Conservation (phyloP, 2,797 vertebrate species). For the Pachyuromys duprasi region DNA sequence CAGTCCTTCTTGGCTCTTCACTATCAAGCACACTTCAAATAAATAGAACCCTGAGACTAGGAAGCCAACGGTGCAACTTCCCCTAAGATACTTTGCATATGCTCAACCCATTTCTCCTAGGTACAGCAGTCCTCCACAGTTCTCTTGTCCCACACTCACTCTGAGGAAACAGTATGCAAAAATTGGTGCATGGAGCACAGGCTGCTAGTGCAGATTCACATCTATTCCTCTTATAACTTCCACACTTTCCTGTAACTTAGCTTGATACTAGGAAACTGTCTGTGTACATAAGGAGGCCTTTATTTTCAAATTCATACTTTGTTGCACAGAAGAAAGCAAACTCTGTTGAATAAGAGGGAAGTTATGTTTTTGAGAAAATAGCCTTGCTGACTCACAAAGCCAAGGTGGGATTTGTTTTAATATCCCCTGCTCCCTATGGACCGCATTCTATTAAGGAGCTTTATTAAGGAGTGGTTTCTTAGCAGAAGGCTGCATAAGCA, state of each 20-base stretch:
- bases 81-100: not conserved
- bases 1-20: not conserved
- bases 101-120: not conserved
- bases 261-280: not conserved
- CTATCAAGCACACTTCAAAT: not conserved
- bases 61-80: not conserved
- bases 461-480: not conserved
- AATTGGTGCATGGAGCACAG: accelerated
- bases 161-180: not conserved
- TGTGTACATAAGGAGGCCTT: not conserved
- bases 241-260: not conserved
- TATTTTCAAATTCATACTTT: not conserved
- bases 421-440: not conserved
- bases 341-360: not conserved
- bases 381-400: not conserved
- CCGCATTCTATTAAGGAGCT: not conserved
- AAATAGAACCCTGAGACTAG: not conserved
- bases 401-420: not conserved
- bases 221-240: not conserved
- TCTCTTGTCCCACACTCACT: not conserved
- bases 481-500: not conserved
- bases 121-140: not conserved
- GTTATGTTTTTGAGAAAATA: not conserved
- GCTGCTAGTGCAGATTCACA: not conserved
- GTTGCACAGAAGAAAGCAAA: not conserved